Conservation (phyloP, 2,888 invertebrate species). For the Andrena praecox region DNA sequence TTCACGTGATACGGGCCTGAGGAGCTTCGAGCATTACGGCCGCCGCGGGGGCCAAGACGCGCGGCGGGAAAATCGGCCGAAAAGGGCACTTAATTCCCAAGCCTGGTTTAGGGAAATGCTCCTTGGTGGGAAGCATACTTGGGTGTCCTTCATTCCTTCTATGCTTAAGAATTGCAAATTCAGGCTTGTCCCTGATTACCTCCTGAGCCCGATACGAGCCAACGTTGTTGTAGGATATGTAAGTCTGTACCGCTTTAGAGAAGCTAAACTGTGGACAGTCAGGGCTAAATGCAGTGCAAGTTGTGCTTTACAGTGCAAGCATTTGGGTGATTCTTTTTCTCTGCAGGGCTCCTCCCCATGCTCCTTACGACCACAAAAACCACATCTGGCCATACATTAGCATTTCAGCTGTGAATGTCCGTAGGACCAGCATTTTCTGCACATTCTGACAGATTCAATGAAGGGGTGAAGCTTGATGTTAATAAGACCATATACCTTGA, state of each 20-base stretch:
- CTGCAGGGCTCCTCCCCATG: not conserved
- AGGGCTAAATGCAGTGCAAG: not conserved
- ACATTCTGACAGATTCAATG: not conserved
- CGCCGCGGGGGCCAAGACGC: no score
- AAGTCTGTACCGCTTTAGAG: not conserved
- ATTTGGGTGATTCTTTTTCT: not conserved
- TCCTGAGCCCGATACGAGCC: not conserved
- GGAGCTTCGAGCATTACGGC: no score
- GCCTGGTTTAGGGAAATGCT: not conserved
- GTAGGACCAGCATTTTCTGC: not conserved
- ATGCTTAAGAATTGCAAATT: not conserved
- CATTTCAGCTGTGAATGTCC: not conserved
- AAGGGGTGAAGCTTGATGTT: not conserved
- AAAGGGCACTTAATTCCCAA: no score
- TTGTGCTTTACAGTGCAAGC: not conserved
- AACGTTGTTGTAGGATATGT: not conserved
- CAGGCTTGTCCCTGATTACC: not conserved
- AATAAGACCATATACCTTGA: not conserved
- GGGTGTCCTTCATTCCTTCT: not conserved
- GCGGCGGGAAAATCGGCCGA: no score
- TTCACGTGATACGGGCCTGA: no score
- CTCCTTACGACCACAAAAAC: not conserved
- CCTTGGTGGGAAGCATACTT: not conserved
- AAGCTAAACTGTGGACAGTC: not conserved
- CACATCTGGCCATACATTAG: not conserved